Base-by-base conservation (phyloP, 2,888 invertebrate species). In the Drosophila infuscata region DNA sequence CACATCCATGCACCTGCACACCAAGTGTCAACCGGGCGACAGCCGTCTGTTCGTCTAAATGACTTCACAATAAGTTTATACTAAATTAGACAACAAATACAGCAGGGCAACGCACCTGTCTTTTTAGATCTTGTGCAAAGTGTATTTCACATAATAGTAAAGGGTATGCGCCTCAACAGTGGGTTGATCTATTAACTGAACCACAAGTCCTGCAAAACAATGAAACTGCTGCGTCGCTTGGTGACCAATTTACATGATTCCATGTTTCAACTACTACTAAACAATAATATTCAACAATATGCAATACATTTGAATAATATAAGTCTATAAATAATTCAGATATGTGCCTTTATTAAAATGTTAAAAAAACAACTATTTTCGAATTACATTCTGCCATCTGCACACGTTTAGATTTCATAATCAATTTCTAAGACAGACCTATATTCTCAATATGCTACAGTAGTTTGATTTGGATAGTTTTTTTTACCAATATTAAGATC, bases 1-100 rank as follows among this genome's bases (percentile, higher is more conserved):
- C 62, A 70, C 57, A 61, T 69, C 60, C 54, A 56, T 71, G 81
- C 81, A 81, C 81, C 83, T 81, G 81, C 70, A 80, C 69, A 36
- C 38, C 60, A 58, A 71, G 74, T 80, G 69, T 82, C 80, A 66
- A 38, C 41, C 41, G 17, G 58, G 53, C 46, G 61, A 65, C 66
- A 53, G 73, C 54, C 53, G 41, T 51, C 53, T 64, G 48, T 43
- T 60, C 53, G 49, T 72, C 63, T 58, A 54, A 76, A 64, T 69
- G 69, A 43, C 59, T 73, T 58, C 66, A 73, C 73, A 81, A 79
- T 69, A 66, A 62, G 67, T 43, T 68, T 52, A 54, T 65, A 49
- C 67, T 58, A 70, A 66, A 77, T 65, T 60, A 74, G 67, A 81
- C 61, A 81, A 63, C 58, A 74, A 77, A 52, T 57, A 30, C 61